Base-by-base conservation (phyloP, 2,797 vertebrate genomes). In the Argyrosomus regius region DNA sequence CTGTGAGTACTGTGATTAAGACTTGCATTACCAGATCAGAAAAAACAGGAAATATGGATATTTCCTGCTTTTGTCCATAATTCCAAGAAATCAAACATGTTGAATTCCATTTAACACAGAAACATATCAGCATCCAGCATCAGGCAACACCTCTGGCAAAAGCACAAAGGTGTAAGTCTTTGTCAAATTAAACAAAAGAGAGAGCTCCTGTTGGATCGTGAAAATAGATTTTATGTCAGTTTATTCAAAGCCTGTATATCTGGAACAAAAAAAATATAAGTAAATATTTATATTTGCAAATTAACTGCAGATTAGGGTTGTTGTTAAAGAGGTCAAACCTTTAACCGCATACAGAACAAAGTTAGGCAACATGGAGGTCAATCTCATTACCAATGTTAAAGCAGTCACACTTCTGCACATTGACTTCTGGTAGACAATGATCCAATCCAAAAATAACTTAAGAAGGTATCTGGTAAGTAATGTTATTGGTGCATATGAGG, bases 51-150 rank as follows among this genome's bases (percentile, higher is more conserved):
- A 85, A 76, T 9, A 14, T 53, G 0, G 16, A 48, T 6, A 70
- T 60, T 62, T 89, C 86, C 84, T 77, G 80, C 67, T 67, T 86
- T 92, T 86, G 72, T 88, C 26, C 14, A 41, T 61, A 20, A 53
- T 59, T 53, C 10, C 17, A 61, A 35, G 1, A 48, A 82, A 76
- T 9, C 11, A 41, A 28, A 28, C 22, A 63, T n/a, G 13, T 11
- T 72, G 0, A 57, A 62, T 52, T 2, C n/a, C 3, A 80, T 83
- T 72, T 17, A 46, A 56, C 5, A 8, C 14, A 41, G 17, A 63
- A 50, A 28, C 24, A 69, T 12, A 60, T 49, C 35, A 39, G 8
- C 35, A 9, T 39, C 35, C 35, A 39, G 35, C 35, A 39, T 39
- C 35, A 39, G 35, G 35, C 35, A 9, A 9, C 35, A 39, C 35